These are phyloP conservation scores for Autographa gamma DNA, from an alignment of 2,888 invertebrate species.

Conservation along the genomic window DNA sequence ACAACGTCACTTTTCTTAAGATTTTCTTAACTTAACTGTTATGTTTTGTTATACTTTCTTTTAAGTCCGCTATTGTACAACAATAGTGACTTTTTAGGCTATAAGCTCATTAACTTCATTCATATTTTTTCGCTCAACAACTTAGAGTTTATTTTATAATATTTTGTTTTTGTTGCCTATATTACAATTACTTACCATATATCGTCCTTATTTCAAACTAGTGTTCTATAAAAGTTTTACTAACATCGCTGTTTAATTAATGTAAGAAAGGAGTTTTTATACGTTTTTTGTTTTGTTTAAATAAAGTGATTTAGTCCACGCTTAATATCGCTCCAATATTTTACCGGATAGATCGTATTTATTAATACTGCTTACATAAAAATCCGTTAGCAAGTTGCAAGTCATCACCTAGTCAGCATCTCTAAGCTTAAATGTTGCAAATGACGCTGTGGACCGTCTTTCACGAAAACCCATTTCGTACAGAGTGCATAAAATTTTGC, in stretches of 20 bases:
- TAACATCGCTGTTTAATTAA: too few relatives aligned
- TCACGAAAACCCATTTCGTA: conserved; percentile 6
- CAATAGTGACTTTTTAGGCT: not conserved
- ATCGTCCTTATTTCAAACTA: too few relatives aligned
- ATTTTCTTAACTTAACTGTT: conserved; percentile 22
- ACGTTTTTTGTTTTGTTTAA: too few relatives aligned
- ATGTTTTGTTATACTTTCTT: conserved; percentile 2
- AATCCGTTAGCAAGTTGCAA: conserved; percentile 9
- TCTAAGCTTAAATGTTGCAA: conserved; percentile 18
- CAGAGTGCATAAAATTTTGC: conserved; percentile 39
- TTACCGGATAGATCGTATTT: not conserved
- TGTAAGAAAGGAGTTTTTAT: too few relatives aligned
- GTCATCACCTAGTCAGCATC: conserved; percentile 13
- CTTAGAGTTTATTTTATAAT: too few relatives aligned
- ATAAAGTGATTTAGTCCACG: too few relatives aligned
- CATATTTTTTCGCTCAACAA: conserved; percentile 1
- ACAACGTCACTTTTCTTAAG: conserved; percentile 28
- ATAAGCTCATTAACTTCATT: conserved; percentile 9
- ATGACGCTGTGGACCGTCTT: conserved; percentile 24
- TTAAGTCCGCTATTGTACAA: not conserved
- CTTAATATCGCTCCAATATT: not conserved
- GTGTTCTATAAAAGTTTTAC: too few relatives aligned
- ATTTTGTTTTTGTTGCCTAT: too few relatives aligned
- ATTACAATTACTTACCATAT: too few relatives aligned
- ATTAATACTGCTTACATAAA: not conserved